These are phyloP conservation scores for Tenrec ecaudatus DNA, from an alignment of 2,113 vertebrate species.

Conservation along the genomic window DNA sequence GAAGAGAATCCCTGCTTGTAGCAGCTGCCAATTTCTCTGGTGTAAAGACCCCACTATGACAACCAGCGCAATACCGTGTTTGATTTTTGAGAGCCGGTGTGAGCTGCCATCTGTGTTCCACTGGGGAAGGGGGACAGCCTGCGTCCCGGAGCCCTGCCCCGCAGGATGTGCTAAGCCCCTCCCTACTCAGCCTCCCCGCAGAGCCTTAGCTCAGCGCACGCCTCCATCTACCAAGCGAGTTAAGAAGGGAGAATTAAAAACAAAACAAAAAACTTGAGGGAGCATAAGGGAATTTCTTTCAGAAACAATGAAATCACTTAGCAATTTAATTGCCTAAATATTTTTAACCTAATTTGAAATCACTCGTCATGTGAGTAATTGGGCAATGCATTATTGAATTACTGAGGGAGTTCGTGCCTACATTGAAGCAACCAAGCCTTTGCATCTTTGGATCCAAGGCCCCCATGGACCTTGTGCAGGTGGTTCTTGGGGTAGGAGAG, in stretches of 20 bases:
- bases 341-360: conserved; percentile 68
- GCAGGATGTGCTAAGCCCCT: background rate
- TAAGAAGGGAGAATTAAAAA: conserved; percentile 22
- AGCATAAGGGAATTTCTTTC: background rate
- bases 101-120: background rate
- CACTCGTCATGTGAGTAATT: conserved; percentile 17
- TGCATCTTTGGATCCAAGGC: background rate
- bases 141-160: background rate
- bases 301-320: conserved; percentile 66
- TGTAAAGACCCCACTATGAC: too few species aligned
- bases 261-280: conserved; percentile 26
- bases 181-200: background rate
- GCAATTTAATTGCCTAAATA: conserved; percentile 67
- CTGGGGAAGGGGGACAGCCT: background rate
- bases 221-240: background rate
- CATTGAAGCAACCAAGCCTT: background rate
- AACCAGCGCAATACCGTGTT: too few species aligned
- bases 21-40: background rate
- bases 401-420: conserved; percentile 21
- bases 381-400: conserved; percentile 51
- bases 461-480: background rate
- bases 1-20: background rate
- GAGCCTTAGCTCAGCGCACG: background rate
- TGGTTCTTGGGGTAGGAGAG: background rate
- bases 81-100: background rate